Evolutionary conservation across 2,797 vertebrate genomes (phyloP).

Genomic region (Melanotaenia boesemani): DNA sequence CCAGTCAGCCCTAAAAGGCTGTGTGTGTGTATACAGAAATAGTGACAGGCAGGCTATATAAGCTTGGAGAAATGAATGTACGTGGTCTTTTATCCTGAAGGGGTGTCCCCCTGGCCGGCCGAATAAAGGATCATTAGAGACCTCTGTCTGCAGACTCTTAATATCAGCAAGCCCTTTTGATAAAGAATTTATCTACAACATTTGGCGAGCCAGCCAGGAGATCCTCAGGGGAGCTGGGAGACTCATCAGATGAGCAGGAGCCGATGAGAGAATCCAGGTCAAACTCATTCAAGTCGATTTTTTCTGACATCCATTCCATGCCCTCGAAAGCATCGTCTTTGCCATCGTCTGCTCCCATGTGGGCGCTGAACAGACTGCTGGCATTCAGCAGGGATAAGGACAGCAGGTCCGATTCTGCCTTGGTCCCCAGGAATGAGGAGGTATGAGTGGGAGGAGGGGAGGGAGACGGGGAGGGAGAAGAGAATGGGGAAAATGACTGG

Average conservation of each 20-base stretch:
- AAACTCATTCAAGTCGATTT: constrained; percentile 93
- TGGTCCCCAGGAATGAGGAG: constrained; percentile 71
- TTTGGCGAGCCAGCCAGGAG: too few relatives aligned
- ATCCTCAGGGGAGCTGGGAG: constrained; percentile 89
- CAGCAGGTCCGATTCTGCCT: constrained; percentile 66
- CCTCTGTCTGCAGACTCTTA: too few relatives aligned
- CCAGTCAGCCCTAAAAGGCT: too few relatives aligned
- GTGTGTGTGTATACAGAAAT: too few relatives aligned
- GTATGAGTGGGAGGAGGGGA: constrained; percentile 63
- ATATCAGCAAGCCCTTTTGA: too few relatives aligned
- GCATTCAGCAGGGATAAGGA: constrained; percentile 73
- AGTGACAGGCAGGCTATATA: too few relatives aligned
- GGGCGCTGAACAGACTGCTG: constrained; percentile 59
- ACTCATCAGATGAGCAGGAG: constrained; percentile 88
- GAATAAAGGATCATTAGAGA: too few relatives aligned
- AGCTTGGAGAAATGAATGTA: too few relatives aligned
- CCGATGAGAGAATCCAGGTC: constrained; percentile 91
- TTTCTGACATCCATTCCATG: constrained; percentile 98
- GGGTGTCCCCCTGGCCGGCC: too few relatives aligned
- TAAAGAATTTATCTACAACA: too few relatives aligned
- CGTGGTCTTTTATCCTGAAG: too few relatives aligned
- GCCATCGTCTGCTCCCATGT: constrained; percentile 55
- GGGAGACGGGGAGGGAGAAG: constrained; percentile 58
- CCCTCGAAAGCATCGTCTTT: constrained; percentile 90
- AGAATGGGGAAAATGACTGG: constrained; percentile 60